Evolutionary conservation across 2,888 invertebrate species (phyloP).

Genomic region (Hoplodrina blanda): DNA sequence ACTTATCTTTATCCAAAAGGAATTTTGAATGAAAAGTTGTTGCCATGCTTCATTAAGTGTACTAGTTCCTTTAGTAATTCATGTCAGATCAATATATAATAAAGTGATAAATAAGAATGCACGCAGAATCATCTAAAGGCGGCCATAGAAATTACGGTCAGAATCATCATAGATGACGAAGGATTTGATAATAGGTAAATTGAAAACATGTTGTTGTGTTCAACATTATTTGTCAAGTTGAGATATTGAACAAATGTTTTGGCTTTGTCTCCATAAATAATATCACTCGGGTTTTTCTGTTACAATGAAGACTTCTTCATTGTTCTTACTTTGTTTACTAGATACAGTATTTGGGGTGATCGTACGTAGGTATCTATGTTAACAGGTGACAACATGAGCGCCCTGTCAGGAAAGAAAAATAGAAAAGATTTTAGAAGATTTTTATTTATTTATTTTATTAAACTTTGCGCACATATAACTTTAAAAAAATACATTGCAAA

Average conservation of each 20-base stretch:
- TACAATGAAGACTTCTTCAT: neutral
- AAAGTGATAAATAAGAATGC: slow-evolving; percentile 29
- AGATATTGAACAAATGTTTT: slow-evolving; percentile 45
- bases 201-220: slow-evolving; percentile 49
- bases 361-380: neutral
- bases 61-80: slow-evolving; percentile 19
- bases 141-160: slow-evolving; percentile 11
- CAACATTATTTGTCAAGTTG: slow-evolving; percentile 30
- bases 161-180: slow-evolving; percentile 9
- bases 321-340: neutral
- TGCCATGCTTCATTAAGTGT: neutral
- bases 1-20: neutral
- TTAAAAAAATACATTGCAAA: too few relatives aligned
- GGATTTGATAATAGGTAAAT: slow-evolving; percentile 21
- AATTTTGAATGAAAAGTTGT: neutral
- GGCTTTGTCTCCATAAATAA: slow-evolving; percentile 25
- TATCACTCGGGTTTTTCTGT: slow-evolving; percentile 9
- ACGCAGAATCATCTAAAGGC: slow-evolving; percentile 17
- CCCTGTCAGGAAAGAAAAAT: too few relatives aligned
- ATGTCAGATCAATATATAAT: slow-evolving; percentile 40
- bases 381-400: neutral
- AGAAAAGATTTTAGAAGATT: too few relatives aligned
- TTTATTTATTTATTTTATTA: too few relatives aligned
- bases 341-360: neutral
- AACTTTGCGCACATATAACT: too few relatives aligned